phyloP scores from a whole-genome alignment of 2,888 invertebrate species.

The Dynastes maya region DNA sequence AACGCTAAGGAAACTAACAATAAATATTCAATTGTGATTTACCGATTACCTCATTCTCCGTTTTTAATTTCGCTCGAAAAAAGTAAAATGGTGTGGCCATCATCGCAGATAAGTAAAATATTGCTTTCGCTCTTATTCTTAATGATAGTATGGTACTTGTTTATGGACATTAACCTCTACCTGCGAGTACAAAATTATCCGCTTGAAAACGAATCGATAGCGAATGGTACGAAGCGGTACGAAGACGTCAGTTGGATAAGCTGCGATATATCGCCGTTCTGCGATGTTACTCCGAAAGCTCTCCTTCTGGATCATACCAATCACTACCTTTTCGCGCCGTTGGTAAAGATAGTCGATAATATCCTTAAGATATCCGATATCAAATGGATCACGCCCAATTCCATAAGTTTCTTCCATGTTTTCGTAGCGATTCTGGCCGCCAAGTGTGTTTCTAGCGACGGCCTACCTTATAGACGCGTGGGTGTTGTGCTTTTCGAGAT shows the following conservation, averaged over 20 bases:
- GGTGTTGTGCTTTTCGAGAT: conserved; percentile 86
- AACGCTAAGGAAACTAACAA: conserved; percentile 1
- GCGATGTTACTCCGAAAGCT: conserved; percentile 88
- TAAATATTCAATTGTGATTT: conserved; percentile 47
- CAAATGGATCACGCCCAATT: conserved; percentile 83
- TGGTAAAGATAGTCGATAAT: conserved; percentile 82
- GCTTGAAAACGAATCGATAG: conserved; percentile 72
- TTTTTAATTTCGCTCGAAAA: conserved; percentile 9
- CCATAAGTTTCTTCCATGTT: conserved; percentile 87
- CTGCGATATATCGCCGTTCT: conserved; percentile 82
- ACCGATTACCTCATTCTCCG: conserved; percentile 36
- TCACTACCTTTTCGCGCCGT: conserved; percentile 86
- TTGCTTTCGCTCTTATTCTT: conserved; percentile 75
- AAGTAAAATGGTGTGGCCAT: conserved; percentile 79
- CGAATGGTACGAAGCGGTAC: conserved; percentile 68
- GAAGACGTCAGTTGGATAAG: conserved; percentile 76
- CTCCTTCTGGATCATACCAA: conserved; percentile 88
- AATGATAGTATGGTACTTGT: conserved; percentile 77
- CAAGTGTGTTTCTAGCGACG: conserved; percentile 83
- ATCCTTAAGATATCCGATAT: conserved; percentile 70
- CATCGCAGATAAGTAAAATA: conserved; percentile 82
- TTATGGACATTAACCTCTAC: conserved; percentile 83
- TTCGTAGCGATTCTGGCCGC: conserved; percentile 83
- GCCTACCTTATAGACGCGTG: conserved; percentile 79
- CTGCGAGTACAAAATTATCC: conserved; percentile 81